Evolutionary conservation across 2,797 vertebrate species (phyloP), one percentile per base, ranked within the genome.

Genomic region (Melanotaenia trifasciata): DNA sequence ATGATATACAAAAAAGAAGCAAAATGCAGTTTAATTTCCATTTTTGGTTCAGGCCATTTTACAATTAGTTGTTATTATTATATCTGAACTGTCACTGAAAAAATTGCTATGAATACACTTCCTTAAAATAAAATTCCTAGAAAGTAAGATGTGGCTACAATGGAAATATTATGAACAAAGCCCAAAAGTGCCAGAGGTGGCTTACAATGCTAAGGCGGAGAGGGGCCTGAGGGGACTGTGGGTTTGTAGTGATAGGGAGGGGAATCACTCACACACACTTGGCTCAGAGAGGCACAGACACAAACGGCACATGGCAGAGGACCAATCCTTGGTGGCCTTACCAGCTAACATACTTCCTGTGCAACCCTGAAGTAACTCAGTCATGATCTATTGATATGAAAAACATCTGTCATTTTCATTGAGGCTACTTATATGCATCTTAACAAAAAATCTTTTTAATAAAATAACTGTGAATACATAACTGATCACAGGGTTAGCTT

Each of bases 111-210:
- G 70, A 81, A 80, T 85, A 77, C 40, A 79, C 64, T 63, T 30
- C 28, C 28, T 70, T 70, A 50, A 54, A 76, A 35, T 60, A 74
- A 72, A 84, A 76, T 90, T 90, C 86, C 85, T 92, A 78, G 79
- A 91, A 88, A 91, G 77, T 78, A 61, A 82, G 62, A 70, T 70
- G 82, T 73, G 79, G 77, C 83, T 73, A 85, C 83, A 72, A 83
- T 88, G 80, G 91, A 89, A 84, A 91, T 88, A 90, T 88, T 81
- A 88, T 67, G 78, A 89, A 91, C 79, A 92, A 91, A 90, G 83
- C 85, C 81, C 84, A 72, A 81, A 85, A 88, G 78, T 83, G 85
- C 87, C 89, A 89, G 81, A 81, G 84, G 90, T 87, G 86, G 87
- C 92, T 91, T 86, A 82, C 81, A 81, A 90, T 84, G 89, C 80